These are phyloP conservation scores for Octodon degus DNA, from an alignment of 2,113 vertebrate genomes.

Conservation along the genomic window DNA sequence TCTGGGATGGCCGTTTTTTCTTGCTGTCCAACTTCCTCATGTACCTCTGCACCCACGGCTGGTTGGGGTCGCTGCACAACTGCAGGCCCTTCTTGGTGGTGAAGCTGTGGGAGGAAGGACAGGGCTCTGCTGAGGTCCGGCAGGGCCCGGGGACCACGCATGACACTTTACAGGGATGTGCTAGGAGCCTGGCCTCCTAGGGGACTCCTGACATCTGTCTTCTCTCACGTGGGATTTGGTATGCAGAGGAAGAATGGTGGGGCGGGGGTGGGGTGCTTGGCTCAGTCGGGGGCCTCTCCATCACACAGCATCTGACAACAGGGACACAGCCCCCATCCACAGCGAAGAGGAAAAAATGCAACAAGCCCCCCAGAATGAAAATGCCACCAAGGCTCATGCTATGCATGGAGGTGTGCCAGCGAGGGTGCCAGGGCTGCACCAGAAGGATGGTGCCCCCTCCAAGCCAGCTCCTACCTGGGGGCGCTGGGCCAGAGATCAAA, in stretches of 20 bases:
- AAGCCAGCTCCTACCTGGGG: neutral
- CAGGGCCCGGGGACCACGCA: too few species aligned
- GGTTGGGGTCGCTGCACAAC: constrained; percentile 48
- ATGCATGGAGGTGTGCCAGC: fast-evolving
- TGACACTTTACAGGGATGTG: neutral
- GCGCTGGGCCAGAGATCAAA: too few species aligned
- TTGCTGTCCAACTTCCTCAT: constrained; percentile 42
- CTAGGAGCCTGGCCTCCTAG: neutral
- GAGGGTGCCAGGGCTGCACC: neutral
- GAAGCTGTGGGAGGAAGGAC: constrained; percentile 47
- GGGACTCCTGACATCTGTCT: neutral
- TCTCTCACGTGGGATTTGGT: neutral
- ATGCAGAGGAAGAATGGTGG: neutral
- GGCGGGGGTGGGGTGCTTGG: neutral
- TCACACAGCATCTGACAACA: neutral
- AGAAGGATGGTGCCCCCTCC: neutral
- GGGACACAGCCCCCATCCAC: neutral
- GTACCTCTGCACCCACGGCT: constrained; percentile 53
- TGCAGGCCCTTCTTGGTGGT: constrained; percentile 53
- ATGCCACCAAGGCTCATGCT: neutral
- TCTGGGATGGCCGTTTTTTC: fast-evolving
- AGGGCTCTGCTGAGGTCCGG: neutral
- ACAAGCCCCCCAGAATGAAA: neutral
- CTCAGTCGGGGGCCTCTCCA: neutral
- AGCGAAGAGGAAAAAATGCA: neutral